Base-by-base conservation (phyloP, 1,140 invertebrate genomes). In the Drosophila azteca region DNA sequence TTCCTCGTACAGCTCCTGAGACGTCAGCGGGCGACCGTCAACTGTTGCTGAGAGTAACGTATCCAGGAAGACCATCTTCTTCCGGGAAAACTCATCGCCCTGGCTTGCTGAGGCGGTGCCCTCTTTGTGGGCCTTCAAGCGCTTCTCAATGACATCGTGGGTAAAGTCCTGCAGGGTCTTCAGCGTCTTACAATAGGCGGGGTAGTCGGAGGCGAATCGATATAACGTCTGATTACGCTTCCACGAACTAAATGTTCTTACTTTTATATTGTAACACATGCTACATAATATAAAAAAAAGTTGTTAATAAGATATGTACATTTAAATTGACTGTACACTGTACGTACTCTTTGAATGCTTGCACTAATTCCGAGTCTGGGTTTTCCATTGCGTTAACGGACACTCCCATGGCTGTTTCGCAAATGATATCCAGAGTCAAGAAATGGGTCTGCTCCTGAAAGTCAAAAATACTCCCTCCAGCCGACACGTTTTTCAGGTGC, bases 1-100 rank as follows among this genome's bases (percentile, higher is more conserved):
- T 91, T 95, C 95, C 79, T 95, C 95, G 65, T 93, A 92, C 29
- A 96, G 94, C 75, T 96, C 95, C 26, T 93, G 84, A 58, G 95
- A 92, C 0, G 93, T 94, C 43, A 96, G 83, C 0, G 91, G 82
- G 20, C 94, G 93, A 7, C 92, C 91, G 54, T 95, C 93, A 52
- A 93, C 92, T 9, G 83, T 77, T 53, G 92, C 91, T 15, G 79
- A 89, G 7, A 92, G 60, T 29, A 91, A 65, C 13, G 71, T 88
- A n/a, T 91, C 90, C 22, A 91, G 41, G 17, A 91, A 90, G 2
- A 85, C 90, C 75, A 90, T 84, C 68, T 91, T 91, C 15, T 69
- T 69, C 26, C 66, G 64, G 0, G 66, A 20, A 20, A 69, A 69
- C 45, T 69, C 71, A 20, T 73, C 55, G 0, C 53, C 59, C 1